Conservation (phyloP, 2,797 vertebrate genomes). For the Scarus forsteni region DNA sequence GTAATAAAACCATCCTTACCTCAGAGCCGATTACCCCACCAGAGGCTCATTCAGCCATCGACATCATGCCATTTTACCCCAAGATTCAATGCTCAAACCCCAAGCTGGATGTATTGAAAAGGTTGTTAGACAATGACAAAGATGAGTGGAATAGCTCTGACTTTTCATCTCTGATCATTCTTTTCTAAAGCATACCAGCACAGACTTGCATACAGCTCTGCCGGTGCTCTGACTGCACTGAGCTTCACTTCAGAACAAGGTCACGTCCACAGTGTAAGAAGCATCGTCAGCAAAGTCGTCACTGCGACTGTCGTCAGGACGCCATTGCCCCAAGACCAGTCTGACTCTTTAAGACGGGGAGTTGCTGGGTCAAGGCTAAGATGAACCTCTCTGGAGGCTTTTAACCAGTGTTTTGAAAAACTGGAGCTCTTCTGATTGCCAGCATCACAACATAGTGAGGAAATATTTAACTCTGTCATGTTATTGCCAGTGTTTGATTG, state of each 20-base stretch:
- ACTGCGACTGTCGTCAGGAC: neutral
- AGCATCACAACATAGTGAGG: too few species aligned
- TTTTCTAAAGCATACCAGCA: neutral
- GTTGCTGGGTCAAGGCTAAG: too few species aligned
- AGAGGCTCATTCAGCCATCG: constrained; percentile 37
- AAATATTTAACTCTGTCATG: too few species aligned
- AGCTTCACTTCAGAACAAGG: constrained; percentile 1
- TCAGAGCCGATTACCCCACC: constrained; percentile 26
- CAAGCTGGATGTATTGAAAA: constrained; percentile 1
- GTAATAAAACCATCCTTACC: constrained; percentile 35
- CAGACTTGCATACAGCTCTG: neutral
- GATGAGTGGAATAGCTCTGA: neutral
- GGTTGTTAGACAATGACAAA: neutral
- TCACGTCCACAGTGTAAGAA: constrained; percentile 7
- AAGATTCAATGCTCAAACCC: constrained; percentile 10
- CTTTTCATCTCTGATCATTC: constrained; percentile 7
- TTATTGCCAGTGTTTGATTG: too few species aligned
- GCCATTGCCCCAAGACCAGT: neutral
- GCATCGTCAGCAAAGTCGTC: constrained; percentile 17
- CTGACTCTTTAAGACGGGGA: neutral
- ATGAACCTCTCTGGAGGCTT: too few species aligned
- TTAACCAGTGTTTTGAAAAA: too few species aligned
- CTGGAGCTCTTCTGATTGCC: too few species aligned
- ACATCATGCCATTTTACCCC: constrained; percentile 22
- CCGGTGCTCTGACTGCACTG: neutral